Evolutionary conservation across 2,797 vertebrate genomes (phyloP).

Genomic region (Luscinia megarhynchos): DNA sequence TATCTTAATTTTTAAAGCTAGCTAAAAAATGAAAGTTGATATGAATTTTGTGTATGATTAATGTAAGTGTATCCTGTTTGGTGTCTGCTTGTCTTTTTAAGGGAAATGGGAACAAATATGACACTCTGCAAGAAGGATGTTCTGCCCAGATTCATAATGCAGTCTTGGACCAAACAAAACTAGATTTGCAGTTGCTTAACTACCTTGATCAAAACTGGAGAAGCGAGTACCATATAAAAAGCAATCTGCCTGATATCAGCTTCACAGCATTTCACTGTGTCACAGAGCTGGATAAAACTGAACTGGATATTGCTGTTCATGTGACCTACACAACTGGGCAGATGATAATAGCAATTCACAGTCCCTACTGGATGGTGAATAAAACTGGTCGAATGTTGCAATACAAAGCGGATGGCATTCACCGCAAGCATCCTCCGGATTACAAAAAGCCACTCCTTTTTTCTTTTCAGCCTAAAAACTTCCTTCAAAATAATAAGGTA

Average conservation of each 20-base stretch:
- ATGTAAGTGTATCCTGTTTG: neutral
- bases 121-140: constrained; percentile 84
- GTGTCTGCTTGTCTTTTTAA: constrained; percentile 57
- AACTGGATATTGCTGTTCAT: constrained; percentile 92
- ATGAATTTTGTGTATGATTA: neutral
- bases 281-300: constrained; percentile 79
- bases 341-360: constrained; percentile 87
- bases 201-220: constrained; percentile 93
- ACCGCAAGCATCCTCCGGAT: constrained; percentile 93
- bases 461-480: constrained; percentile 95
- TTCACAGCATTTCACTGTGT: constrained; percentile 88
- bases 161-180: constrained; percentile 85
- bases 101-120: constrained; percentile 76
- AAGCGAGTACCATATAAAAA: constrained; percentile 83
- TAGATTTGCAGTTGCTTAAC: constrained; percentile 85
- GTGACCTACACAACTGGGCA: constrained; percentile 88
- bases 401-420: constrained; percentile 97
- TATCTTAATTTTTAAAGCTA: neutral
- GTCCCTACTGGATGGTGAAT: constrained; percentile 98
- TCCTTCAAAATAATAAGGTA: constrained; percentile 96
- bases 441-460: constrained; percentile 95
- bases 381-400: constrained; percentile 93
- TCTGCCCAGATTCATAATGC: constrained; percentile 90
- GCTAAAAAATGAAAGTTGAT: neutral
- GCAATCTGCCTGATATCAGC: constrained; percentile 89